Percentiles rank a stretch among this genome's conserved stretches.
These are phyloP conservation scores for Malacoraja senta DNA, from an alignment of 2,797 vertebrate genomes.

Conservation along the genomic window DNA sequence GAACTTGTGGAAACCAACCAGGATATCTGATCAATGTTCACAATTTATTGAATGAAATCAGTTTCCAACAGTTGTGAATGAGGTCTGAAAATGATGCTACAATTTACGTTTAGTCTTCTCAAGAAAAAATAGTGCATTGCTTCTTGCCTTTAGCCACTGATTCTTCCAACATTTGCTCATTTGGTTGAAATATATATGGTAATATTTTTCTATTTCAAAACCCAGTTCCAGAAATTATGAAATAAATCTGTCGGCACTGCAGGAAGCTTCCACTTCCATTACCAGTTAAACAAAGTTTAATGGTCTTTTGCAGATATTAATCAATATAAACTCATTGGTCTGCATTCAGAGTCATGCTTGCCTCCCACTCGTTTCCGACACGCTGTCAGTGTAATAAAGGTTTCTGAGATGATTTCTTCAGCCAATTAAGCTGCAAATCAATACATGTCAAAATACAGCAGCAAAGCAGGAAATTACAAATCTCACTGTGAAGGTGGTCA, in stretches of 20 bases:
- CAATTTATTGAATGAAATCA: neutral
- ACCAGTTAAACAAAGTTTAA: neutral
- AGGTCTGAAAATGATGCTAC: neutral
- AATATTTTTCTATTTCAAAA: neutral
- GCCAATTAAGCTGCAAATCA: slow-evolving; percentile 28
- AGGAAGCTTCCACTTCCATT: neutral
- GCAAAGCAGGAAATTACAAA: slow-evolving; percentile 23
- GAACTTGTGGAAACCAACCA: neutral
- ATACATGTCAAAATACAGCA: neutral
- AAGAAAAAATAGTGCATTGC: neutral
- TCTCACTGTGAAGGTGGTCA: neutral
- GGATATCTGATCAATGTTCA: neutral
- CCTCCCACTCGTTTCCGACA: slow-evolving; percentile 4
- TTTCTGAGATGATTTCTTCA: slow-evolving; percentile 20
- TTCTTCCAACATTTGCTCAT: neutral
- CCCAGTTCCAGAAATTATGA: slow-evolving; percentile 8
- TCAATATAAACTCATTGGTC: slow-evolving; percentile 29
- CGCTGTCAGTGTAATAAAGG: slow-evolving; percentile 29
- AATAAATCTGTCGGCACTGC: neutral
- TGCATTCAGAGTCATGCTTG: slow-evolving; percentile 12
- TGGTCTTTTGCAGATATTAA: slow-evolving; percentile 25
- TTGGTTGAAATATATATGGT: neutral
- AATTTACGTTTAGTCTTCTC: neutral
- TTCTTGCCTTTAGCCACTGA: neutral
- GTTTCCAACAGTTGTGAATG: neutral